phyloP scores from a whole-genome alignment of 2,888 invertebrate genomes.

The Hedya salicella region DNA sequence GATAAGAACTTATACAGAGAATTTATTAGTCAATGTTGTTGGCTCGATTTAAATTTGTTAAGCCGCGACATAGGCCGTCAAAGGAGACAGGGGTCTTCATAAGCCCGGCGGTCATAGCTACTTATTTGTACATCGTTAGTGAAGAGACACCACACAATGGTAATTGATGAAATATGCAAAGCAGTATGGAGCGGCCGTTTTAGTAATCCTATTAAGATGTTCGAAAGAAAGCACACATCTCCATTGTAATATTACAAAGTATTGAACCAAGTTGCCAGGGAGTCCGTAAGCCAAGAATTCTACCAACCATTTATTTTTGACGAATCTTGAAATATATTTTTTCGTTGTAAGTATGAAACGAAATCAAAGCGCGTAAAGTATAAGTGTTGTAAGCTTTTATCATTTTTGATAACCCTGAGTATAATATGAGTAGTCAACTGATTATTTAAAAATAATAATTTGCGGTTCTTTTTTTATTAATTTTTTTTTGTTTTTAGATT shows the following conservation, averaged over 20 bases:
- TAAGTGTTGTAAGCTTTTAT: too few relatives aligned
- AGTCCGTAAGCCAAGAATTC: too few relatives aligned
- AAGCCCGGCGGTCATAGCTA: conserved; percentile 54
- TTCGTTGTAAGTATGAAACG: too few relatives aligned
- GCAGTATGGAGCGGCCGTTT: conserved; percentile 45
- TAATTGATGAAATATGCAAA: conserved; percentile 80
- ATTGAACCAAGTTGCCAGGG: neutral
- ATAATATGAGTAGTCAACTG: too few relatives aligned
- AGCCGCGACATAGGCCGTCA: conserved; percentile 52
- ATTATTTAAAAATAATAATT: too few relatives aligned
- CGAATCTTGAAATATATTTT: too few relatives aligned
- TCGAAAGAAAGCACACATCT: conserved; percentile 48
- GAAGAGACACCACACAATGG: conserved; percentile 63
- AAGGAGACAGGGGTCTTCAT: conserved; percentile 61
- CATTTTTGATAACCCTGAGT: too few relatives aligned
- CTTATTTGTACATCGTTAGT: conserved; percentile 78
- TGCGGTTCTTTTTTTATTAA: too few relatives aligned
- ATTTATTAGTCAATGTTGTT: conserved; percentile 30
- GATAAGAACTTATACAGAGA: conserved; percentile 49
- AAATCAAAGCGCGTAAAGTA: too few relatives aligned
- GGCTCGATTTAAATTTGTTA: conserved; percentile 56
- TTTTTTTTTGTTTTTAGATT: too few relatives aligned
- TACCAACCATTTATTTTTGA: too few relatives aligned
- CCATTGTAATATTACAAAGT: neutral
- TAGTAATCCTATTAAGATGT: conserved; percentile 59